Conservation (phyloP, 2,113 vertebrate genomes). For the Lampris incognitus region DNA sequence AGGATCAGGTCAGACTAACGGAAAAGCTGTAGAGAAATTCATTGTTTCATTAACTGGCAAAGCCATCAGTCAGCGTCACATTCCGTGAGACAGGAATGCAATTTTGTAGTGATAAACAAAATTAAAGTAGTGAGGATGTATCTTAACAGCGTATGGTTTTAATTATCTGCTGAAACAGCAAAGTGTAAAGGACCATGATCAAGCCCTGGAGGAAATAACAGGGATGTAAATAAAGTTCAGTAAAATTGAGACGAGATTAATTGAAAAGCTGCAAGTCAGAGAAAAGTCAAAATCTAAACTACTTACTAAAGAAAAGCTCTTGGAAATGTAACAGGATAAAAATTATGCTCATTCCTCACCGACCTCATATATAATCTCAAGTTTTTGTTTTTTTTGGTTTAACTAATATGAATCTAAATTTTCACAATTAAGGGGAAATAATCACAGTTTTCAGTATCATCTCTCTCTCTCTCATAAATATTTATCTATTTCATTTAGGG, state of each 20-base stretch:
- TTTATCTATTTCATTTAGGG: too few relatives aligned
- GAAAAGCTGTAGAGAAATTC: not conserved
- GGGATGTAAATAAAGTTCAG: too few relatives aligned
- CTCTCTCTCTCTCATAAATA: too few relatives aligned
- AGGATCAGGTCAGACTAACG: not conserved
- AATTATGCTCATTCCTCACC: not conserved
- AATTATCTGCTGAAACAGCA: not conserved
- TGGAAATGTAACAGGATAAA: not conserved
- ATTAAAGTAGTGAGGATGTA: not conserved
- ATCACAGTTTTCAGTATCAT: too few relatives aligned
- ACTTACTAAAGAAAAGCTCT: not conserved
- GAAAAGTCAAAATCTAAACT: not conserved
- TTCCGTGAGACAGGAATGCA: not conserved
- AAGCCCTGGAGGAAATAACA: too few relatives aligned
- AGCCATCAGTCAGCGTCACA: not conserved
- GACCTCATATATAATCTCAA: not conserved
- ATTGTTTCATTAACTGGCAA: slow-evolving; percentile 3
- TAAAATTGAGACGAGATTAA: too few relatives aligned
- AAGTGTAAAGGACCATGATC: not conserved
- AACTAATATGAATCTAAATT: not conserved
- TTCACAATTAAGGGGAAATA: too few relatives aligned
- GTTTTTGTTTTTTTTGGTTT: not conserved
- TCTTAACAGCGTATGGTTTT: too few relatives aligned
- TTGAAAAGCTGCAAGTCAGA: not conserved
- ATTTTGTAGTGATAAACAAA: not conserved